These are phyloP conservation scores for Sitta carolinensis DNA, from an alignment of 2,797 vertebrate genomes.

Conservation along the genomic window DNA sequence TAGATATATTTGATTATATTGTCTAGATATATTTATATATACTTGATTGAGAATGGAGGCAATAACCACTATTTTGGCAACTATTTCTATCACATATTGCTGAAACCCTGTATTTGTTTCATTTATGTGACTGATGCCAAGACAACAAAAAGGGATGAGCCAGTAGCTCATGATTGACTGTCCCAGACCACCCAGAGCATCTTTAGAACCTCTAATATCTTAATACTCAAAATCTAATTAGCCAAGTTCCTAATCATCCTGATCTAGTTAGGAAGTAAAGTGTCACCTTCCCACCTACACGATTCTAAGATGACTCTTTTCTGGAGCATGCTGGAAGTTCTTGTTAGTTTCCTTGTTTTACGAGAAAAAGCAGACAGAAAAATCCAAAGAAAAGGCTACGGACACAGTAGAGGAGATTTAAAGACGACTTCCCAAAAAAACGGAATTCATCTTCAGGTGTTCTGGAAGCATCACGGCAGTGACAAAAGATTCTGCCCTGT, in stretches of 20 bases:
- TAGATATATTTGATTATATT: neutral
- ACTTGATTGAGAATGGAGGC: neutral
- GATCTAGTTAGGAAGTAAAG: neutral
- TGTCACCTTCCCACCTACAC: neutral
- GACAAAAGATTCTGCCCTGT: neutral
- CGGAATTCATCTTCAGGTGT: neutral
- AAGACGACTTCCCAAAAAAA: neutral
- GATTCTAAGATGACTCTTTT: neutral
- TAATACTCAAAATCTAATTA: neutral
- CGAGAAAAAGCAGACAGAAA: neutral
- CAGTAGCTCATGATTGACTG: neutral
- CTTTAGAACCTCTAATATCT: neutral
- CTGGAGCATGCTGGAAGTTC: neutral
- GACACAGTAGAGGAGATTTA: neutral
- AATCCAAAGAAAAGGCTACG: neutral
- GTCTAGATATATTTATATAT: neutral
- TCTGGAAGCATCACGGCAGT: neutral
- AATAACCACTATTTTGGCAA: neutral
- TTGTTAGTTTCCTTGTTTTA: neutral
- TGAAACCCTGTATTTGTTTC: neutral
- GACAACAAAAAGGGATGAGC: neutral
- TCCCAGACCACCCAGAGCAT: neutral
- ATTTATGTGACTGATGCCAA: neutral
- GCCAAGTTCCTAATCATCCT: neutral
- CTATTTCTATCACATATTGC: neutral